Percentiles rank a stretch among this genome's conserved stretches.
Evolutionary conservation across 2,797 vertebrate species (phyloP).

Genomic region (Morelia viridis): DNA sequence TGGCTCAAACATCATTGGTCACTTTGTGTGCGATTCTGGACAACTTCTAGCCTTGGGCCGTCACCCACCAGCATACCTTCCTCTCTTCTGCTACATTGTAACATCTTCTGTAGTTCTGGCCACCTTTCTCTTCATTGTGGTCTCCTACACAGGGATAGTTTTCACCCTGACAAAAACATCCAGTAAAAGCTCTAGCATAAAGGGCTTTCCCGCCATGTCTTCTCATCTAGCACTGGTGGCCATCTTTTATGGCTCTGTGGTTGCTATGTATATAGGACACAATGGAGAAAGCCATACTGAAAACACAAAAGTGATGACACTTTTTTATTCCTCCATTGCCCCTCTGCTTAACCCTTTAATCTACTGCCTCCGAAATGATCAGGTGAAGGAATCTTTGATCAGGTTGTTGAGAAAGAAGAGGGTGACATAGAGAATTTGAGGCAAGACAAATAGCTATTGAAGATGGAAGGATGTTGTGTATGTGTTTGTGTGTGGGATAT

Average conservation of each 20-base stretch:
- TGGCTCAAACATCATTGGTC: neutral
- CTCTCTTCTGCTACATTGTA: conserved; percentile 46
- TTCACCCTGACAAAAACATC: conserved; percentile 53
- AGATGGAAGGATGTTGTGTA: too few relatives aligned
- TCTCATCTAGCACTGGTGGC: conserved; percentile 58
- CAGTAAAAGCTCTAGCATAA: conserved; percentile 29
- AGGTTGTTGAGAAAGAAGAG: neutral
- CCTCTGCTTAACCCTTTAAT: conserved; percentile 64
- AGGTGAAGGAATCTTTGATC: conserved; percentile 54
- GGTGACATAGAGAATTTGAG: neutral
- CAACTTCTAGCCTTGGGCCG: conserved; percentile 59
- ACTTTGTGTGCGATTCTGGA: conserved; percentile 60
- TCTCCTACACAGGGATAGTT: conserved; percentile 51
- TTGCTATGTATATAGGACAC: conserved; percentile 62
- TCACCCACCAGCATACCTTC: conserved; percentile 48
- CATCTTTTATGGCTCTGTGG: conserved; percentile 62
- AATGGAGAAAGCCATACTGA: conserved; percentile 43
- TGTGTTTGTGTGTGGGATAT: too few relatives aligned
- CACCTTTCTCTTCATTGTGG: conserved; percentile 49
- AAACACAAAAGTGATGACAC: conserved; percentile 57
- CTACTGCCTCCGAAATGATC: conserved; percentile 63
- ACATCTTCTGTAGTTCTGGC: conserved; percentile 45
- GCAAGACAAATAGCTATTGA: neutral
- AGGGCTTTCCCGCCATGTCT: conserved; percentile 59
- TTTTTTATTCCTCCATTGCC: conserved; percentile 58